Evolutionary conservation across 2,888 invertebrate genomes (phyloP).

Genomic region (Stictocephala bisonia): DNA sequence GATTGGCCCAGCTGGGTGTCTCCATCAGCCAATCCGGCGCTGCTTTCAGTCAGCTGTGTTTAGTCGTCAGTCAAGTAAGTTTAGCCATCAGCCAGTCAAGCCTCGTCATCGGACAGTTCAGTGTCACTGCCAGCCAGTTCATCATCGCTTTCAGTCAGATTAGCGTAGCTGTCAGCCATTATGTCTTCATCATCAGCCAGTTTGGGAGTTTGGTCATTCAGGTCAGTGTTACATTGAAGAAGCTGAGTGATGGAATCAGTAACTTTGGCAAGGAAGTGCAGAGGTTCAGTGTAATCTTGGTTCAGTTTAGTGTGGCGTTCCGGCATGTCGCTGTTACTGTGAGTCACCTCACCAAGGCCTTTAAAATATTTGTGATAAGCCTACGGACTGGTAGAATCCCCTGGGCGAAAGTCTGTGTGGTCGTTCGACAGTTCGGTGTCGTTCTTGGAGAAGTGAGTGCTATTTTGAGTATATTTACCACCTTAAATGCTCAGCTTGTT

Average conservation of each 20-base stretch:
- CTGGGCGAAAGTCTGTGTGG: neutral
- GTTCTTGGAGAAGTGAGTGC: conserved; percentile 15
- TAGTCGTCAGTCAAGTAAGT: conserved; percentile 32
- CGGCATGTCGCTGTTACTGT: conserved; percentile 16
- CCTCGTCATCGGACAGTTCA: conserved; percentile 32
- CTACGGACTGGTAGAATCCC: neutral
- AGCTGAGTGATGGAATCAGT: conserved; percentile 14
- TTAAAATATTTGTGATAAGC: neutral
- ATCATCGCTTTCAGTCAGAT: conserved; percentile 35
- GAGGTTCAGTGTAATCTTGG: conserved; percentile 28
- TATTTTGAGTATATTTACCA: conserved; percentile 17
- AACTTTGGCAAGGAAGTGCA: conserved; percentile 21
- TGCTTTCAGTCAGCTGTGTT: conserved; percentile 35
- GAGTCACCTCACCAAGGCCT: neutral
- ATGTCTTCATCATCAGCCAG: conserved; percentile 28
- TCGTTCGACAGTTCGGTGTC: conserved; percentile 8
- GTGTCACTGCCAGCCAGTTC: conserved; percentile 33
- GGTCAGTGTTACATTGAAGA: conserved; percentile 18
- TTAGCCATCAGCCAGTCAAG: conserved; percentile 34
- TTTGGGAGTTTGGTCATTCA: conserved; percentile 15
- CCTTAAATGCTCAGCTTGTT: conserved; percentile 17
- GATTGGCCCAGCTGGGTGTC: conserved; percentile 5
- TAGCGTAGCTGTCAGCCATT: conserved; percentile 27
- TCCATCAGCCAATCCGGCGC: conserved; percentile 20
- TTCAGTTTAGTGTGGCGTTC: conserved; percentile 37